Percentiles rank a stretch among this genome's conserved stretches.
Conservation (phyloP, 64 coral and sea anemone species). For the Anthopleura sola region DNA sequence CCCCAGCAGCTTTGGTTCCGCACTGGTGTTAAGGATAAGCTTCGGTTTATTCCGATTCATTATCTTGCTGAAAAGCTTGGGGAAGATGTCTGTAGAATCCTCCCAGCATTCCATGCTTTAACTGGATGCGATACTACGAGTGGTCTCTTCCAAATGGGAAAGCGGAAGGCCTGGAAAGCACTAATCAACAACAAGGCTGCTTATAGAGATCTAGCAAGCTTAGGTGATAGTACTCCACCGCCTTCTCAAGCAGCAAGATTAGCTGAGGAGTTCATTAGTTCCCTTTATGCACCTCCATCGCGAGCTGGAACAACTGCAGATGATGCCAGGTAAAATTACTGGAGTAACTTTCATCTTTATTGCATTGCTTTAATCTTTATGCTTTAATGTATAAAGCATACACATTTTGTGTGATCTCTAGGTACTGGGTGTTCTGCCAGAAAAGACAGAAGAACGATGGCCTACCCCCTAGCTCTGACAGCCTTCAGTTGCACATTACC, state of each 20-base stretch:
- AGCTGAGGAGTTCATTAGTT: conserved; percentile 11
- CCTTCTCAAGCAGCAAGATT: conserved; percentile 19
- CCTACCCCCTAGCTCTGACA: conserved; percentile 16
- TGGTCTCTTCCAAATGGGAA: neutral
- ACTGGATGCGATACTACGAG: conserved; percentile 25
- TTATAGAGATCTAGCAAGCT: conserved; percentile 26
- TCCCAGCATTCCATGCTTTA: conserved; percentile 13
- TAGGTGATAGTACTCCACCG: conserved; percentile 27
- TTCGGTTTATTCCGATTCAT: conserved; percentile 42
- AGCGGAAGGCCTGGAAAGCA: conserved; percentile 42
- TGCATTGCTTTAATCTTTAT: neutral
- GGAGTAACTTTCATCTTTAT: neutral
- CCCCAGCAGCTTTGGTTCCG: conserved; percentile 36
- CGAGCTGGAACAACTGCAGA: conserved; percentile 31
- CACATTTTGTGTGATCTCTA: conserved; percentile 6
- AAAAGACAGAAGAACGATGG: conserved; percentile 25
- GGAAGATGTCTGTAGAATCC: neutral
- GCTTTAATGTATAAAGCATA: conserved; percentile 9
- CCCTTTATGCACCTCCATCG: neutral
- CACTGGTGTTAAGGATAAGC: conserved; percentile 39
- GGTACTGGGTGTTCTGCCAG: conserved; percentile 41
- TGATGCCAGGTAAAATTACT: conserved; percentile 1
- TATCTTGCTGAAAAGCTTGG: conserved; percentile 25
- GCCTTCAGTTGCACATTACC: conserved; percentile 12
- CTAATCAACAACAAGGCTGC: conserved; percentile 11